Base-by-base conservation (phyloP, 2,888 invertebrate species). In the Diplazon laetatorius region DNA sequence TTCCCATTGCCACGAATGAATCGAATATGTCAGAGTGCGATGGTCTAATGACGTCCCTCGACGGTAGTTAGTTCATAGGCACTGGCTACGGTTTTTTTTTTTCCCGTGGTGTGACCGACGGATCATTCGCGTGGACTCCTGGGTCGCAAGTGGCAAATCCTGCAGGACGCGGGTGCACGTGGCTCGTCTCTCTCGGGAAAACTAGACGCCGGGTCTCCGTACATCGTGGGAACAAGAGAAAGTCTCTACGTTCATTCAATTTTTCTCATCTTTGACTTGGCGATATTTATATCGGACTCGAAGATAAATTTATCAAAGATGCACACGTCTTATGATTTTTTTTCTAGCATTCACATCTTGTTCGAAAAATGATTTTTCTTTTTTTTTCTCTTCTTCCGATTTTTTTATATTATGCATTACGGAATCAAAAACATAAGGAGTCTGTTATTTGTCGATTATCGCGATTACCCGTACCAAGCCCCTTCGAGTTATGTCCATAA, bases 141-240 rank as follows among this genome's bases (percentile, higher is more conserved):
- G 39, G 20, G 39, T 25, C 22, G 65, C 69, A 57, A 74, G 73
- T 74, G 78, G 65, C 65, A 70, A 78, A 78, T 78, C 70, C 60
- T 55, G 74, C 55, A 65, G 66, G 52, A 66, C 59, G 60, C 74
- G 74, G 74, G 74, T 70, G 65, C 70, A 46, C 60, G 70, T 73
- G 68, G 52, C 39, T 12, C 39, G 12, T 37, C 57, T 59, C 77
- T 60, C 78, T 60, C 66, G 78, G 74, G 78, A 74, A 20, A 68
- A 70, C 30, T 22, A 50, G 52, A 66, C 22, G 10, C 59, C 30
- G 30, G 6, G 30, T 30, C 1, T 42, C 18, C 20, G 30, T 18
- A 46, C 52, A 44, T 25, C 73, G 70, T 74, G 78, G 70, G 78
- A 74, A 78, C 57, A 55, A 6, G 70, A 12, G 22, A 52, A 70